phyloP scores from a whole-genome alignment of 2,888 invertebrate species.

The Coelogynopora nodosa region DNA sequence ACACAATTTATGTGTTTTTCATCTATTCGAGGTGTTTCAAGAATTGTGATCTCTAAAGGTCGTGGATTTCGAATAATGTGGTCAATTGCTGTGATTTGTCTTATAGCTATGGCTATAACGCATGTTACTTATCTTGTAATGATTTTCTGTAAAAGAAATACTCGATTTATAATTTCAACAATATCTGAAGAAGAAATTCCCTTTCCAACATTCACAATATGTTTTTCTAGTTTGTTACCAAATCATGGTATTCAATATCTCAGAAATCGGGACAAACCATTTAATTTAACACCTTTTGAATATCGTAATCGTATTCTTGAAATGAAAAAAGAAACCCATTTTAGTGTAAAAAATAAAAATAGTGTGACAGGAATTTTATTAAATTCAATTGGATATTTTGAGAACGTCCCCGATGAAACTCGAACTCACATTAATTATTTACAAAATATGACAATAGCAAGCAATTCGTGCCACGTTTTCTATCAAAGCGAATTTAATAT shows the following conservation, averaged over 20 bases:
- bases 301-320: background rate
- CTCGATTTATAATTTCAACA: background rate
- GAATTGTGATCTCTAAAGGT: background rate
- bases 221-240: background rate
- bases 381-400: conserved; percentile 7
- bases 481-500: background rate
- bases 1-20: background rate
- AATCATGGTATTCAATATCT: background rate
- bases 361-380: background rate
- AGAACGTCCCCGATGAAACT: background rate
- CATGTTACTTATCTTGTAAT: background rate
- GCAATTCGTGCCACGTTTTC: background rate
- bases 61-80: background rate
- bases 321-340: background rate
- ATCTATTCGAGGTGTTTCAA: background rate
- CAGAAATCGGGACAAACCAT: background rate
- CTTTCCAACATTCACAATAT: background rate
- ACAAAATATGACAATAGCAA: background rate
- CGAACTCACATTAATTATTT: background rate
- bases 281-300: background rate
- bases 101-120: background rate
- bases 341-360: background rate
- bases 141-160: background rate
- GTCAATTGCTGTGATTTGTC: background rate
- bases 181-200: background rate